These are phyloP conservation scores for Cydia splendana DNA, from an alignment of 1,140 invertebrate species.

Conservation along the genomic window DNA sequence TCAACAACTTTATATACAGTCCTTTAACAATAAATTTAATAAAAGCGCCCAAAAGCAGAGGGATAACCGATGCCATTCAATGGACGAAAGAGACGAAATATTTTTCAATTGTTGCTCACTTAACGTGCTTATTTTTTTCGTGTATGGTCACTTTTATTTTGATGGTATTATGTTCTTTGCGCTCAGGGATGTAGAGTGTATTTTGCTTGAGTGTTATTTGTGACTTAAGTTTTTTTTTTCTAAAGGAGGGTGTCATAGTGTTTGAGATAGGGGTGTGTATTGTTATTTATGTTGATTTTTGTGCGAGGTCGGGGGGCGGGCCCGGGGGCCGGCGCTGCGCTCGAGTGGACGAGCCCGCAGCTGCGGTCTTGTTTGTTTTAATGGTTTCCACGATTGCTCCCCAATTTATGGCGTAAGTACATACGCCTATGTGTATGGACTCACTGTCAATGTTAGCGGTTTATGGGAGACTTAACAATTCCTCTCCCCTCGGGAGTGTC, in stretches of 20 bases:
- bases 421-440: slow-evolving; percentile 52
- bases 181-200: slow-evolving; percentile 33
- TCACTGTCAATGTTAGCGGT: slow-evolving; percentile 45
- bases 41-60: slow-evolving; percentile 72
- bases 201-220: slow-evolving; percentile 37
- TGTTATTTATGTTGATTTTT: slow-evolving; percentile 80
- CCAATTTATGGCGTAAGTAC: slow-evolving; percentile 53
- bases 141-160: slow-evolving; percentile 24
- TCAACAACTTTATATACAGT: slow-evolving; percentile 78
- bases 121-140: slow-evolving; percentile 44
- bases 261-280: slow-evolving; percentile 77
- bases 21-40: slow-evolving; percentile 79
- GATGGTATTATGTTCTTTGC: slow-evolving; percentile 38
- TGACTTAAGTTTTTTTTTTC: slow-evolving; percentile 45
- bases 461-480: slow-evolving; percentile 64
- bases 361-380: slow-evolving; percentile 74
- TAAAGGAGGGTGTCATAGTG: slow-evolving; percentile 55
- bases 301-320: slow-evolving; percentile 70
- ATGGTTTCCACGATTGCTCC: slow-evolving; percentile 66
- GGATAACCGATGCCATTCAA: slow-evolving; percentile 69
- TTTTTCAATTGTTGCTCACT: slow-evolving; percentile 79
- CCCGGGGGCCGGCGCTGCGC: slow-evolving; percentile 63
- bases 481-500: slow-evolving; percentile 34
- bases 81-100: slow-evolving; percentile 76
- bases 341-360: slow-evolving; percentile 64